Evolutionary conservation across 2,888 invertebrate species (phyloP).

Genomic region (Nomada ruficornis): DNA sequence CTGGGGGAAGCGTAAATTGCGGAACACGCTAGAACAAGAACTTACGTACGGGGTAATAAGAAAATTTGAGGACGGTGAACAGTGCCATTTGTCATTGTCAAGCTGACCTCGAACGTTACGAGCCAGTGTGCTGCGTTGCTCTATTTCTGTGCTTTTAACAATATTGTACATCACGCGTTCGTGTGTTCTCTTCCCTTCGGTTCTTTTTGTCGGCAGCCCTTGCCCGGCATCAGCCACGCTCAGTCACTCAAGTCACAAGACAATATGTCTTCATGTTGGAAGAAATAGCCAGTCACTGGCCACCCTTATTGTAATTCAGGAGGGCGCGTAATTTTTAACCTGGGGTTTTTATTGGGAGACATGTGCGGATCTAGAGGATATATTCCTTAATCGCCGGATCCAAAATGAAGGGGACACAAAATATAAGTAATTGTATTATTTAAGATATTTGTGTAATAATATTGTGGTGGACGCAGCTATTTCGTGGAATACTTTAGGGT

Average conservation of each 20-base stretch:
- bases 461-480: too few species aligned
- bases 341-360: not conserved
- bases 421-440: too few species aligned
- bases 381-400: too few species aligned
- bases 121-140: constrained; percentile 57
- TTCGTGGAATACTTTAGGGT: too few species aligned
- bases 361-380: too few species aligned
- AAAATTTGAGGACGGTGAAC: constrained; percentile 78
- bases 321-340: constrained; percentile 44
- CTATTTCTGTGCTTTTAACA: constrained; percentile 80
- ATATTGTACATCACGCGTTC: constrained; percentile 76
- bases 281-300: constrained; percentile 55
- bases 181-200: constrained; percentile 62
- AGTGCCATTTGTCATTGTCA: constrained; percentile 81
- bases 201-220: constrained; percentile 62
- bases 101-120: constrained; percentile 68
- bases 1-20: constrained; percentile 67
- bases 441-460: too few species aligned
- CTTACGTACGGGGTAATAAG: constrained; percentile 74
- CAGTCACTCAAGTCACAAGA: constrained; percentile 68
- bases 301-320: constrained; percentile 39
- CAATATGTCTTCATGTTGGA: constrained; percentile 72
- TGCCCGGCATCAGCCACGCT: constrained; percentile 54
- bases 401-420: too few species aligned
- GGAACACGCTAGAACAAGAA: constrained; percentile 62